phyloP scores from a whole-genome alignment of 2,888 invertebrate species.

The Cenopis cana region DNA sequence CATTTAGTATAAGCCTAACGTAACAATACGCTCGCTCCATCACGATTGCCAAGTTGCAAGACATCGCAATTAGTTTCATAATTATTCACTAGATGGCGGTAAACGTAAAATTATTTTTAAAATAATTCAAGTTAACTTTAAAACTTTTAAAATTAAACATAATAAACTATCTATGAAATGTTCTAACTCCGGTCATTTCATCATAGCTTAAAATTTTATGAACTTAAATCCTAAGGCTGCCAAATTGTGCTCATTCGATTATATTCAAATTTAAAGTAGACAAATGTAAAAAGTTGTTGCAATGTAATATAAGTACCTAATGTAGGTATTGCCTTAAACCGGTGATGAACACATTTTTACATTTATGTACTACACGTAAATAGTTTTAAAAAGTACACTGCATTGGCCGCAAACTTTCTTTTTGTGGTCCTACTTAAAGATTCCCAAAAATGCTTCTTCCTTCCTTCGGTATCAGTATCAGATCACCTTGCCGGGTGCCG shows the following conservation, averaged over 20 bases:
- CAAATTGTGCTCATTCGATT: not conserved
- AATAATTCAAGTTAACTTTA: not conserved
- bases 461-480: slow-evolving; percentile 51
- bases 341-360: not conserved
- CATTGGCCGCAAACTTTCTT: slow-evolving; percentile 26
- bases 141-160: not conserved
- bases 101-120: not conserved
- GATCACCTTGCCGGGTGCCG: slow-evolving; percentile 58
- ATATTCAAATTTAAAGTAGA: not conserved
- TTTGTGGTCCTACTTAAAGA: slow-evolving; percentile 41
- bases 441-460: slow-evolving; percentile 53
- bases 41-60: not conserved
- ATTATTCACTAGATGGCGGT: slow-evolving; percentile 16
- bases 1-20: not conserved
- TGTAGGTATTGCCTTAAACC: not conserved
- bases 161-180: too few species aligned
- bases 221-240: not conserved
- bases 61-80: not conserved
- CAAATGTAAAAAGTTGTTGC: too few species aligned
- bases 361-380: not conserved
- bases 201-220: not conserved
- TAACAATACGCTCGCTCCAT: not conserved
- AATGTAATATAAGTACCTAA: not conserved
- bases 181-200: not conserved
- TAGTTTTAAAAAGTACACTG: not conserved